Evolutionary conservation across 1,140 invertebrate species (phyloP).

Genomic region (Zaprionus gabonicus): DNA sequence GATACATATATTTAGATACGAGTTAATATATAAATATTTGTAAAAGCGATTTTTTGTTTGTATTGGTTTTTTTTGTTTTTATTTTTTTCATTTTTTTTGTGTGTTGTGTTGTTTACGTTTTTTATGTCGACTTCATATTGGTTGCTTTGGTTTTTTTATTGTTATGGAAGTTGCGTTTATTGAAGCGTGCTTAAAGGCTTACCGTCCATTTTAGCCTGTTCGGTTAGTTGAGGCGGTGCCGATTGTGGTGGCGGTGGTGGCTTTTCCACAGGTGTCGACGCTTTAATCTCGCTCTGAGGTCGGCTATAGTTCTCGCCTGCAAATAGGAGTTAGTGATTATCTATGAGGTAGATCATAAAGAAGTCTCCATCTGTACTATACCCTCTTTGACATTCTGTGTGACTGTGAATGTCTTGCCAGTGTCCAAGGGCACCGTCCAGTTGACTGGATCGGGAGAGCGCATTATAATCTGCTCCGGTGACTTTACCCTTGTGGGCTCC

Average conservation of each 20-base stretch:
- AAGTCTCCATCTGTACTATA: conserved; percentile 88
- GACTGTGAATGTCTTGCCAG: conserved; percentile 95
- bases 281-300: conserved; percentile 90
- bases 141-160: conserved; percentile 49
- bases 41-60: conserved; percentile 74
- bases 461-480: conserved; percentile 96
- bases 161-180: conserved; percentile 82
- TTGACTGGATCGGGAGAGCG: conserved; percentile 95
- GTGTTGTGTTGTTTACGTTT: conserved; percentile 38
- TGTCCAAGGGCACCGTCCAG: conserved; percentile 97
- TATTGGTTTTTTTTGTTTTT: conserved; percentile 29
- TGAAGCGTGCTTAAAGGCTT: conserved; percentile 84
- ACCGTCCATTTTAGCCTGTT: conserved; percentile 85
- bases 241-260: conserved; percentile 88
- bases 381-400: conserved; percentile 95
- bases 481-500: conserved; percentile 95
- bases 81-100: conserved; percentile 32
- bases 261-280: conserved; percentile 87
- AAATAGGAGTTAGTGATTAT: conserved; percentile 3
- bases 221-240: conserved; percentile 87
- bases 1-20: conserved; percentile 82
- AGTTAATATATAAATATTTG: conserved; percentile 82
- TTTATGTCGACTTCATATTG: conserved; percentile 57
- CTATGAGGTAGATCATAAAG: not conserved
- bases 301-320: conserved; percentile 85